Conservation (phyloP, 2,113 vertebrate species). For the Etheostoma spectabile region DNA sequence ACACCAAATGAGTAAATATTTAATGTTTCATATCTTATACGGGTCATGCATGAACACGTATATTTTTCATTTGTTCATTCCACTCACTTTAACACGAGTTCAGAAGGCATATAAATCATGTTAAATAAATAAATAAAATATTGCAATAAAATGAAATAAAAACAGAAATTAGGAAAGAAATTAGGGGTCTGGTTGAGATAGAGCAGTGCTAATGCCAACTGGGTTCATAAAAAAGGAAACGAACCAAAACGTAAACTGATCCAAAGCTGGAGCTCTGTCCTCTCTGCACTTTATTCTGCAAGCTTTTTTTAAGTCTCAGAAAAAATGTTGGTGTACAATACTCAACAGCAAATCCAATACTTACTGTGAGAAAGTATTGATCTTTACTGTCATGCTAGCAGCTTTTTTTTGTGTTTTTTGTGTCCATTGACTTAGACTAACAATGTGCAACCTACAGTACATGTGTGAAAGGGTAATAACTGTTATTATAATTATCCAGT, state of each 20-base stretch:
- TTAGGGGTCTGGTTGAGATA: no score
- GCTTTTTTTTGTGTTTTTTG: slow-evolving; percentile 14
- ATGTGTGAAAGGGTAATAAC: slow-evolving; percentile 42
- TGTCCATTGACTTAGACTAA: slow-evolving; percentile 3
- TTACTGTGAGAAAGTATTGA: slow-evolving; percentile 51
- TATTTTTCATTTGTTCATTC: neutral
- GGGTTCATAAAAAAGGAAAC: neutral
- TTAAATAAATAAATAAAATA: neutral
- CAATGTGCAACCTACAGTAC: slow-evolving; percentile 21
- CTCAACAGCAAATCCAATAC: slow-evolving; percentile 39
- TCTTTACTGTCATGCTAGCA: slow-evolving; percentile 20
- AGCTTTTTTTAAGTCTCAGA: slow-evolving; percentile 15
- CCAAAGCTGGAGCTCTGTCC: neutral
- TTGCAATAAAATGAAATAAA: neutral
- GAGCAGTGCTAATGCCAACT: neutral
- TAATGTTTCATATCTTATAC: neutral
- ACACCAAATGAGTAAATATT: no score
- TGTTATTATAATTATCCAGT: slow-evolving; percentile 16
- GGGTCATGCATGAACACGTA: neutral
- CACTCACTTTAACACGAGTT: neutral
- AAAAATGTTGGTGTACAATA: slow-evolving; percentile 26
- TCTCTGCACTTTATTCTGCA: slow-evolving; percentile 10
- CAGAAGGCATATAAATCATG: neutral
- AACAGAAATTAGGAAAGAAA: neutral
- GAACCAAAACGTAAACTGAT: slow-evolving; percentile 11